phyloP scores from a whole-genome alignment of 2,797 vertebrate genomes.

The Acropternis orthonyx region DNA sequence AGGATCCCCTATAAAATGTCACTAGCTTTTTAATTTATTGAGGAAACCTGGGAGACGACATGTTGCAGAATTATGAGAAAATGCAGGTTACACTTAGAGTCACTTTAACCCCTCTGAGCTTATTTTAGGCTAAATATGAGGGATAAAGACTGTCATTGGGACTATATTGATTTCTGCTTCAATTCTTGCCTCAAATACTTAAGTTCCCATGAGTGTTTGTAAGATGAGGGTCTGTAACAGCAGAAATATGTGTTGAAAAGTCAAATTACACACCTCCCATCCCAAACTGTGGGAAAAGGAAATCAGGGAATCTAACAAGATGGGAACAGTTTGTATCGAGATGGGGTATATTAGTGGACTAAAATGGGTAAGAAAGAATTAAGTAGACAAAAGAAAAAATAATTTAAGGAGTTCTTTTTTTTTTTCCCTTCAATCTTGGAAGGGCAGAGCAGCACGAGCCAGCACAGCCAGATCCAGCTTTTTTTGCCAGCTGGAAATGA shows the following conservation, averaged over 20 bases:
- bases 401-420: not conserved
- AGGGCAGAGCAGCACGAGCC: not conserved
- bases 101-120: not conserved
- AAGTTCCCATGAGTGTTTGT: not conserved
- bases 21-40: not conserved
- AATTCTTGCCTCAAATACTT: not conserved
- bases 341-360: not conserved
- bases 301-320: not conserved
- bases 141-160: not conserved
- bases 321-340: not conserved
- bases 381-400: not conserved
- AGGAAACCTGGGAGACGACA: not conserved
- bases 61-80: not conserved
- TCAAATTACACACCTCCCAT: not conserved
- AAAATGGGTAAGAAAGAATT: not conserved
- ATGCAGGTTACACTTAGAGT: not conserved
- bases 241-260: not conserved
- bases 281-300: not conserved
- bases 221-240: not conserved
- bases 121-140: not conserved
- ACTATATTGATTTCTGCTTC: not conserved
- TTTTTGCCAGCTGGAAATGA: rapidly evolving
- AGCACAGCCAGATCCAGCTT: not conserved
- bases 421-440: not conserved
- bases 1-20: not conserved